A percentile compares a stretch with the other conserved stretches of the same genome.
Evolutionary conservation across 2,797 vertebrate genomes (phyloP).

Genomic region (Anomalospiza imberbis): DNA sequence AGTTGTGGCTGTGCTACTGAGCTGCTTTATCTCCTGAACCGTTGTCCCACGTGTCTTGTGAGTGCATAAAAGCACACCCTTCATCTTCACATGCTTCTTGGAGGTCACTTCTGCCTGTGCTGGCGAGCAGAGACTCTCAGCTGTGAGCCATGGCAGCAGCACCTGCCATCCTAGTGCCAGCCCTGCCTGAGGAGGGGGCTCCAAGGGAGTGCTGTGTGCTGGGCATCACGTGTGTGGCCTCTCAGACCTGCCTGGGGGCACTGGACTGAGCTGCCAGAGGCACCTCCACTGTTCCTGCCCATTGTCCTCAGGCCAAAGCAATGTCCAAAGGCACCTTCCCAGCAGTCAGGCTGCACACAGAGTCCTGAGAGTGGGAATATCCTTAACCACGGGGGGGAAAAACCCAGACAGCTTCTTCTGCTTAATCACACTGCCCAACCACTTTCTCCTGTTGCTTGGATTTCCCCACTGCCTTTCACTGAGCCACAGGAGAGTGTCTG

Average conservation of each 20-base stretch:
- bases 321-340: not conserved
- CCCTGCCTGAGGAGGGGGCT: not conserved
- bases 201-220: not conserved
- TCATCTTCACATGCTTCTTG: not conserved
- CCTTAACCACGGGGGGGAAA: fast-evolving
- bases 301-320: not conserved
- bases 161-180: not conserved
- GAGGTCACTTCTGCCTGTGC: not conserved
- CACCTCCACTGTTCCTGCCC: not conserved
- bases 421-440: not conserved
- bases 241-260: not conserved
- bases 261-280: not conserved
- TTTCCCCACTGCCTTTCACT: not conserved
- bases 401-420: not conserved
- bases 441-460: not conserved
- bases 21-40: not conserved
- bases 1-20: not conserved
- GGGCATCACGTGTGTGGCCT: fast-evolving
- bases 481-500: not conserved
- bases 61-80: not conserved
- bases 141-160: fast-evolving
- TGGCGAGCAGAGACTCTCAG: not conserved
- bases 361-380: not conserved
- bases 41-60: fast-evolving
- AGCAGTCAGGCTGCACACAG: not conserved